A percentile compares a stretch with the other conserved stretches of the same genome.
These are phyloP conservation scores for Camptogramma bilineatum DNA, from an alignment of 2,888 invertebrate species.

Conservation along the genomic window DNA sequence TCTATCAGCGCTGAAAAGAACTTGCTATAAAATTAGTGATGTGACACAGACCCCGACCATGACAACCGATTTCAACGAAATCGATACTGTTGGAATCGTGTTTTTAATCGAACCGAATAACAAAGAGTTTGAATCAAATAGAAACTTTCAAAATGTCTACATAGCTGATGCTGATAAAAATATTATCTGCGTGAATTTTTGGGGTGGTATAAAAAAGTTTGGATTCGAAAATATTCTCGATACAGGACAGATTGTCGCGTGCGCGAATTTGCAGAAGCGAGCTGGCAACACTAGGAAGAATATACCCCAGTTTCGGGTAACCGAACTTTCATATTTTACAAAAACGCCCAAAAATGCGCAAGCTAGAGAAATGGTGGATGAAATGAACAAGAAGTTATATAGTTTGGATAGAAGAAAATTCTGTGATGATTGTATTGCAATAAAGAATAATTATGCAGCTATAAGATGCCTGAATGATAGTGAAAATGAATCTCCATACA, in stretches of 20 bases:
- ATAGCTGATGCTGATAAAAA: constrained; percentile 83
- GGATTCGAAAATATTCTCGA: constrained; percentile 84
- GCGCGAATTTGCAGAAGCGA: constrained; percentile 88
- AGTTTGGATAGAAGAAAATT: constrained; percentile 54
- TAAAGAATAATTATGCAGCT: constrained; percentile 64
- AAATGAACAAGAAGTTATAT: constrained; percentile 65
- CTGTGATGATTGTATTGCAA: constrained; percentile 62
- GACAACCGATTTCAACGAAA: constrained; percentile 86
- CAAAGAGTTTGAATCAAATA: constrained; percentile 65
- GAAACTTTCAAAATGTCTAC: constrained; percentile 85
- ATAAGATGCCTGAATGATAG: constrained; percentile 46
- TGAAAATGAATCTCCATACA: constrained; percentile 71
- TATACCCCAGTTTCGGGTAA: constrained; percentile 86
- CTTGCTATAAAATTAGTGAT: constrained; percentile 77
- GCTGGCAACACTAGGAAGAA: constrained; percentile 77
- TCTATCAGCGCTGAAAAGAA: constrained; percentile 60
- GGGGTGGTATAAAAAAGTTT: constrained; percentile 81
- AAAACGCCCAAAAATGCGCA: constrained; percentile 84
- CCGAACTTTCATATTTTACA: constrained; percentile 87
- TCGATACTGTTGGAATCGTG: constrained; percentile 90
- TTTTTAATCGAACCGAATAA: constrained; percentile 82
- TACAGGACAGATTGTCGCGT: constrained; percentile 84
- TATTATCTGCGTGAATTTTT: constrained; percentile 83
- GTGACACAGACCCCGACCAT: constrained; percentile 59
- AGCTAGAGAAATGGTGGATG: constrained; percentile 75